These are phyloP conservation scores for Tenthredo livida DNA, from an alignment of 2,888 invertebrate genomes.

Conservation along the genomic window DNA sequence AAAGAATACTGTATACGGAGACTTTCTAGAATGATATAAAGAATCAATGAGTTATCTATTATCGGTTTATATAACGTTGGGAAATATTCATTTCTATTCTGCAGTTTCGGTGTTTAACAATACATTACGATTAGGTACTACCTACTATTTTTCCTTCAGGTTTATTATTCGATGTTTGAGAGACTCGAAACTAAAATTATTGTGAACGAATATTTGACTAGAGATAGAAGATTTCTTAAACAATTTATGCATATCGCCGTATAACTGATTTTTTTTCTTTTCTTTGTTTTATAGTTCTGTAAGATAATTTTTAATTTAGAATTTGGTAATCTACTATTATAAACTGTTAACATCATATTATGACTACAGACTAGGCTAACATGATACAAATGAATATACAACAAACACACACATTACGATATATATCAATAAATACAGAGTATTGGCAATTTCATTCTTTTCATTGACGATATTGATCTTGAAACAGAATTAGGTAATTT, in stretches of 20 bases:
- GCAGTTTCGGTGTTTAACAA: background rate
- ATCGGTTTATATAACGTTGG: background rate
- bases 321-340: slow-evolving; percentile 7
- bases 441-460: background rate
- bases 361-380: slow-evolving; percentile 43
- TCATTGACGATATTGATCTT: background rate
- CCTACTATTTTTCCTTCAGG: background rate
- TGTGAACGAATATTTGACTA: background rate
- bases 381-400: slow-evolving; percentile 9
- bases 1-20: slow-evolving; percentile 50
- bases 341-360: slow-evolving; percentile 4
- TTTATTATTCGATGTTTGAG: background rate
- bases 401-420: background rate
- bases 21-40: background rate
- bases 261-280: background rate
- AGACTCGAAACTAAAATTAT: no score
- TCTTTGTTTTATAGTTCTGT: background rate
- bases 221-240: background rate
- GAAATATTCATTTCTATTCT: background rate
- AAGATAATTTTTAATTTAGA: slow-evolving; percentile 8
- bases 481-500: background rate
- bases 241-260: background rate
- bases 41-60: background rate
- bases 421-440: background rate
- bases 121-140: background rate